A percentile compares a stretch with the other conserved stretches of the same genome.
phyloP scores from a whole-genome alignment of 2,113 vertebrate genomes.

The Lepisosteus oculatus region DNA sequence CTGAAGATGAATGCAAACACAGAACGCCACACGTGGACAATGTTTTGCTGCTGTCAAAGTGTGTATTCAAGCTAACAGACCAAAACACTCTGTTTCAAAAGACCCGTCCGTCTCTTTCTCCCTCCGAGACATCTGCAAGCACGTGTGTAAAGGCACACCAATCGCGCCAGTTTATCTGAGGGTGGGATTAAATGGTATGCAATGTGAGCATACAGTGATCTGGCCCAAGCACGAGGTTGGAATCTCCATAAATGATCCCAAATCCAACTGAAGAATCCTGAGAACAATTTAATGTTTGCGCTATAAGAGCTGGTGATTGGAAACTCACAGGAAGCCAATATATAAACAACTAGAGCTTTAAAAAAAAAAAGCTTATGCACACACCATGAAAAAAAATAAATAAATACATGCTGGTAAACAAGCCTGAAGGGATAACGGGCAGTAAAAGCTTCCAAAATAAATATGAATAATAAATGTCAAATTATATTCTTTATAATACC shows the following conservation, averaged over 20 bases:
- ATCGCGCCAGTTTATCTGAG: too few species aligned
- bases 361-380: constrained; percentile 22
- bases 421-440: constrained; percentile 9
- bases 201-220: too few species aligned
- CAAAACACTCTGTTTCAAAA: too few species aligned
- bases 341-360: constrained; percentile 27
- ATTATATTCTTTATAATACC: constrained; percentile 65
- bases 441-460: constrained; percentile 50
- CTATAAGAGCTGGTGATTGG: constrained; percentile 22
- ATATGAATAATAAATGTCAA: constrained; percentile 59
- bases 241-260: constrained; percentile 19
- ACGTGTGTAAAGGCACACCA: too few species aligned
- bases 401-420: constrained; percentile 6
- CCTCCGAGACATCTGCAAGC: too few species aligned
- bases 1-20: too few species aligned
- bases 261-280: constrained; percentile 25
- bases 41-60: too few species aligned
- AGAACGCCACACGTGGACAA: too few species aligned
- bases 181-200: too few species aligned
- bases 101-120: too few species aligned
- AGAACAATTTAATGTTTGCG: constrained; percentile 27
- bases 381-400: constrained; percentile 24
- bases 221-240: background rate
- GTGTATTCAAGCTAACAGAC: too few species aligned
- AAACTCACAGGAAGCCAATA: constrained; percentile 21